Evolutionary conservation across 2,888 invertebrate genomes (phyloP), one percentile per base, ranked within the genome.

Genomic region (Slavum lentiscoides): DNA sequence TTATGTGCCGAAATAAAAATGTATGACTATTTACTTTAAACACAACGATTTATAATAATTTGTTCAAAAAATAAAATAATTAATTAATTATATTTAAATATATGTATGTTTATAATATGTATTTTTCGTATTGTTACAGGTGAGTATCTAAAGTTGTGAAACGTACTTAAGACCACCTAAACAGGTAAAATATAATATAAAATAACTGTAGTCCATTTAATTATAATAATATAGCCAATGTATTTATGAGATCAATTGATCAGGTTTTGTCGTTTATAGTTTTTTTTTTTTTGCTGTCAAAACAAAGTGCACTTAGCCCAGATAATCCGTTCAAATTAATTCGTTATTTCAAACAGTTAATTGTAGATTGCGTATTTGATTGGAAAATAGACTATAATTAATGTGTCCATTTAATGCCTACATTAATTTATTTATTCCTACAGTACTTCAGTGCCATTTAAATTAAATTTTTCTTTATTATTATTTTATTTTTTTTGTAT

Each of bases 161-260:
- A 21, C 11, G 55, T 74, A 39, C 53, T 8, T 2, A 55, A n/a
- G 9, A 9, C 9, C 9, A 17, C n/a, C 13, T 55, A 3, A 58
- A 23, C 75, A 75, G 67, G 75, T 75, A 67, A 59, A 37, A 55
- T 23, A 49, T 49, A 49, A 49, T 73, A 39, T 37, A 55, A 69
- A 69, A 17, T 6, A 30, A 39, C 21, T 5, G 8, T 61, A 30
- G 7, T 64, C 11, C 23, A 2, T 68, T 23, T 49, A 49, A 13
- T 13, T 11, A 49, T 49, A 49, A 49, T 49, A 49, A 49, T 11
- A 1, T 49, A 49, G 49, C 49, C 11, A 49, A 9, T 49, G 49
- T 49, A 13, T 49, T 59, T 23, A 7, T 23, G 49, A 7, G 21
- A 68, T 68, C 53, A 49, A 53, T 53, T 49, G 21, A 68, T 68